Evolutionary conservation across 2,888 invertebrate genomes (phyloP), one percentile per base, ranked within the genome.

Genomic region (Cryptus armator): DNA sequence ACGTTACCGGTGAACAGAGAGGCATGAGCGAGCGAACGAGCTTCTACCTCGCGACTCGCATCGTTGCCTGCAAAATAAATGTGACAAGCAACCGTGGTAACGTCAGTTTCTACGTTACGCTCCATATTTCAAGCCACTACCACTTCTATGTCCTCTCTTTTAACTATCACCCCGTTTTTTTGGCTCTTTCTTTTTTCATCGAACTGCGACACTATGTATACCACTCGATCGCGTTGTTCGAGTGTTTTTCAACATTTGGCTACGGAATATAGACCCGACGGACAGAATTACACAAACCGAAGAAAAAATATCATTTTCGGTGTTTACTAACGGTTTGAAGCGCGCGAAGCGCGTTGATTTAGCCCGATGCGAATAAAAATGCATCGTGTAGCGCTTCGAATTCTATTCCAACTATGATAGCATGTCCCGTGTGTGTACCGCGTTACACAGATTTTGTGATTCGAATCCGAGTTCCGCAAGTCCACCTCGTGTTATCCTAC

Each of bases 21-120:
- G 70, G 24, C 74, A 32, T 43, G 66, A 43, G n/a, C n/a, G 86
- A 88, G 88, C 86, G 88, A 90, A 89, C 89, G 89, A 89, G 87
- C 88, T 87, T 89, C 89, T 88, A 84, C 87, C 51, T 37, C 72
- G 48, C 75, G 81, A 89, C 90, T 90, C 91, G 91, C 91, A 90
- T 91, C 90, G 91, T 87, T 90, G 92, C 89, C 86, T 90, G 87
- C 90, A 90, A 91, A 91, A 92, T 92, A 92, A 92, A 92, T 92
- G 90, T 91, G 91, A 92, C 91, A 90, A 87, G 90, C 88, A 87
- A 88, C 84, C 88, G 85, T 89, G 37, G 89, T 91, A 90, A 90
- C 90, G 91, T 91, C 92, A 91, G 90, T 89, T 89, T 87, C 87
- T 90, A 83, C 88, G 86, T 88, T 88, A 66, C 86, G 89, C 88